phyloP scores from a whole-genome alignment of 2,888 invertebrate species.

The Drosophila meridionalis region DNA sequence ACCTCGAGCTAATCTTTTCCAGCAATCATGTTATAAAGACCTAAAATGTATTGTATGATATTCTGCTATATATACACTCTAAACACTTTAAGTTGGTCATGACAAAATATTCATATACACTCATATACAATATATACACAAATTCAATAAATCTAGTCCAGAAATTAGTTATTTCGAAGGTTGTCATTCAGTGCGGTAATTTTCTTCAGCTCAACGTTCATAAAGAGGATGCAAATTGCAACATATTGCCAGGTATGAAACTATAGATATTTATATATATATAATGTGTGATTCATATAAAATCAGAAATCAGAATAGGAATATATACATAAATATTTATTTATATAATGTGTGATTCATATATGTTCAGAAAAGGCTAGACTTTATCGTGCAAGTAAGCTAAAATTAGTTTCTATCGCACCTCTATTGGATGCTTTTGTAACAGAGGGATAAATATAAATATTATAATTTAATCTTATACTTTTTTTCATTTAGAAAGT shows the following conservation, averaged over 20 bases:
- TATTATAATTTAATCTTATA: too few species aligned
- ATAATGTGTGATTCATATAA: not conserved
- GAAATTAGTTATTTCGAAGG: not conserved
- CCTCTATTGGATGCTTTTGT: too few species aligned
- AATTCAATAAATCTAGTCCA: not conserved
- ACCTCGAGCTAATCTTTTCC: not conserved
- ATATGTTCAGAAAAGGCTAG: not conserved
- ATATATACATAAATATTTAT: not conserved
- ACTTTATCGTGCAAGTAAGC: not conserved
- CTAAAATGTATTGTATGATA: not conserved
- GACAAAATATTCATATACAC: too few species aligned
- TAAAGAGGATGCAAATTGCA: conserved; percentile 5
- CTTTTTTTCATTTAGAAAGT: not conserved
- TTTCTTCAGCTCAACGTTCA: not conserved
- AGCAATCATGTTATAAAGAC: not conserved
- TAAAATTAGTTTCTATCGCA: too few species aligned
- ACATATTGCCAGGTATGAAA: conserved; percentile 14
- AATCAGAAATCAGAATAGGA: too few species aligned
- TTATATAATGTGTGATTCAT: too few species aligned
- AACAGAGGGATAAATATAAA: too few species aligned
- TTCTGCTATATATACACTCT: not conserved
- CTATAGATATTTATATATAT: not conserved
- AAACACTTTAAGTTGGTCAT: conserved; percentile 3
- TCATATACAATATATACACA: not conserved
- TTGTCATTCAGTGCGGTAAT: not conserved